These are phyloP conservation scores for Albula glossodonta DNA, from an alignment of 2,113 vertebrate species.

Conservation along the genomic window DNA sequence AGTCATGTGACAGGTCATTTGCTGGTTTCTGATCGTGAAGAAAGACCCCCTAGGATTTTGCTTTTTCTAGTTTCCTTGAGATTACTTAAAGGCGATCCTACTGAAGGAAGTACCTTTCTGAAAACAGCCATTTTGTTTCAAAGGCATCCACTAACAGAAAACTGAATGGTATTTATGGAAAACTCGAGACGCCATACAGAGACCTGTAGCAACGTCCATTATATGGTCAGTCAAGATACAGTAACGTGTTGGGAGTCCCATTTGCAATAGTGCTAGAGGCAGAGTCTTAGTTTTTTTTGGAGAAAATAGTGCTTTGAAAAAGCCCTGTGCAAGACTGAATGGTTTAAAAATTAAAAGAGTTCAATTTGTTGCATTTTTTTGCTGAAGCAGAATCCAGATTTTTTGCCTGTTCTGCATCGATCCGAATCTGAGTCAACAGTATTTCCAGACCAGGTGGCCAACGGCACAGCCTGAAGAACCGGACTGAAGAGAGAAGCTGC, in stretches of 20 bases:
- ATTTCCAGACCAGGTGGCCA: slow-evolving; percentile 1
- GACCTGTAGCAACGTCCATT: background rate
- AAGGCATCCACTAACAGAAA: slow-evolving; percentile 4
- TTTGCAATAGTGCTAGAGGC: slow-evolving; percentile 27
- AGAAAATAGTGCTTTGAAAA: slow-evolving; percentile 21
- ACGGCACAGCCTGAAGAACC: background rate
- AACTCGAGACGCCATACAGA: background rate
- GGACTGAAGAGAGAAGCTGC: background rate
- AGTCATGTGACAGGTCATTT: slow-evolving; percentile 17
- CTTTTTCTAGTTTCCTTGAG: slow-evolving; percentile 25
- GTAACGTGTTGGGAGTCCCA: slow-evolving; percentile 6
- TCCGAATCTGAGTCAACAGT: slow-evolving; percentile 10
- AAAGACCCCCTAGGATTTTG: slow-evolving; percentile 20
- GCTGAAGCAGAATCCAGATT: background rate
- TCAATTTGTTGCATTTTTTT: background rate
- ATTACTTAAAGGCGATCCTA: slow-evolving; percentile 18
- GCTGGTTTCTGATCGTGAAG: slow-evolving; percentile 16
- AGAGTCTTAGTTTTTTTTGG: slow-evolving; percentile 17
- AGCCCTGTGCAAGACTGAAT: slow-evolving; percentile 15
- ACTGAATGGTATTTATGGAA: background rate
- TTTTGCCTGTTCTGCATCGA: background rate
- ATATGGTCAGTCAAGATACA: slow-evolving; percentile 17
- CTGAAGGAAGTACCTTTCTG: slow-evolving; percentile 19
- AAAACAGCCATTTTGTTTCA: slow-evolving; percentile 16
- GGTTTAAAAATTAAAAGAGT: background rate